These are phyloP conservation scores for Phalacrocorax carbo DNA, from an alignment of 2,113 vertebrate genomes.

Conservation along the genomic window DNA sequence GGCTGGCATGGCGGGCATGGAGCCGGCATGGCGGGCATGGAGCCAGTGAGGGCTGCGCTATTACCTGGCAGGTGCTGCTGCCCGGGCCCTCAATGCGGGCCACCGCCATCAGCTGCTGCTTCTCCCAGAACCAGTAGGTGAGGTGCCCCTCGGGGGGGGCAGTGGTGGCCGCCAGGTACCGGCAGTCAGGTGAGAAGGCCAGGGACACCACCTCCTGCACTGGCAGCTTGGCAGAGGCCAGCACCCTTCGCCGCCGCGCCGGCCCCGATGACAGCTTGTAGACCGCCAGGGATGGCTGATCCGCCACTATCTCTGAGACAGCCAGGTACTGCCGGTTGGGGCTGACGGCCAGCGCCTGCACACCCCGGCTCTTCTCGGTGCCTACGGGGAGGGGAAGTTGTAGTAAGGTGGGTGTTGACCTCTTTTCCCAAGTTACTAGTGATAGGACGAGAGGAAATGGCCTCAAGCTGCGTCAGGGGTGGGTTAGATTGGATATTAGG, in stretches of 20 bases:
- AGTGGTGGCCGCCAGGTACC: slow-evolving; percentile 83
- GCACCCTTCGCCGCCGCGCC: slow-evolving; percentile 78
- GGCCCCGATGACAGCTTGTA: slow-evolving; percentile 83
- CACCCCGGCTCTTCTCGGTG: slow-evolving; percentile 78
- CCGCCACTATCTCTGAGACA: slow-evolving; percentile 79
- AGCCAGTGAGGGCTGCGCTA: not conserved
- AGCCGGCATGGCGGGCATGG: accelerated
- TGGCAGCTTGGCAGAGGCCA: slow-evolving; percentile 72
- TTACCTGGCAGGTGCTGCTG: slow-evolving; percentile 83
- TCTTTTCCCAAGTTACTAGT: no score
- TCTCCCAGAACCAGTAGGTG: slow-evolving; percentile 90
- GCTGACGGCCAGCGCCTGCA: slow-evolving; percentile 86
- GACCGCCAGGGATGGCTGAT: slow-evolving; percentile 80
- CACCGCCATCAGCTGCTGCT: slow-evolving; percentile 82
- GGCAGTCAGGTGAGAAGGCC: slow-evolving; percentile 91
- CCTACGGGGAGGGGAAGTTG: not conserved
- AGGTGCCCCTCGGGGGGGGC: slow-evolving; percentile 81
- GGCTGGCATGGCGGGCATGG: accelerated
- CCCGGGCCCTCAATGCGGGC: slow-evolving; percentile 67
- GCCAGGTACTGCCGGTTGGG: slow-evolving; percentile 85
- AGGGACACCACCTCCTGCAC: slow-evolving; percentile 77
- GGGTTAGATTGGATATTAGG: no score
- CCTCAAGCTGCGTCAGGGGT: no score
- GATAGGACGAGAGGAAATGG: no score
- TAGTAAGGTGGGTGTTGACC: no score